Percentiles rank a stretch among this genome's conserved stretches.
Conservation (phyloP, 2,113 vertebrate species). For the Oncorhynchus gorbuscha region DNA sequence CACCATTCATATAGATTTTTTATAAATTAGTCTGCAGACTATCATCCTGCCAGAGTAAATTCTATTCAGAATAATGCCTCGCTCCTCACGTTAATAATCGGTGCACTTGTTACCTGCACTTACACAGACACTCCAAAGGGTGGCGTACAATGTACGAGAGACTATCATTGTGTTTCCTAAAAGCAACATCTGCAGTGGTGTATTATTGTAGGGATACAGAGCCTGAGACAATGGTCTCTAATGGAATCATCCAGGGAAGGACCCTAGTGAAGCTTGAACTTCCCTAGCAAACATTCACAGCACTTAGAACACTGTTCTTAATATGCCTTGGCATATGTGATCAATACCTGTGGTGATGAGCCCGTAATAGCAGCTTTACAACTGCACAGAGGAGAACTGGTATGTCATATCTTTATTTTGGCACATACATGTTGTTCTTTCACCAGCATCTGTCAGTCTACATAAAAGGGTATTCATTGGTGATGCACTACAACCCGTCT, state of each 20-base stretch:
- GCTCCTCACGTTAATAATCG: not conserved
- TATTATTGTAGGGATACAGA: not conserved
- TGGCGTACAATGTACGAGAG: slow-evolving; percentile 37
- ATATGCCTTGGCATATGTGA: too few relatives aligned
- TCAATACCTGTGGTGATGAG: too few relatives aligned
- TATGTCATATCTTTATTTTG: not conserved
- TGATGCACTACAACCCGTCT: not conserved
- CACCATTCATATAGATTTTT: not conserved
- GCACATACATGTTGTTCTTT: not conserved
- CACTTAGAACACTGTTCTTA: not conserved
- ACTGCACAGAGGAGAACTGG: too few relatives aligned
- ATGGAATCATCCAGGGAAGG: not conserved
- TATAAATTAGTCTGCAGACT: not conserved
- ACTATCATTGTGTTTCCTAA: not conserved
- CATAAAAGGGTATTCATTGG: too few relatives aligned
- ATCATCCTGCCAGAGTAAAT: not conserved
- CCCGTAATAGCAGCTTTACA: too few relatives aligned
- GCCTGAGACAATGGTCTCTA: not conserved
- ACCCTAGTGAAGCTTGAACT: not conserved
- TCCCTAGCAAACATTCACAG: not conserved
- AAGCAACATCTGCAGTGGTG: slow-evolving; percentile 4
- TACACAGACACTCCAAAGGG: slow-evolving; percentile 46
- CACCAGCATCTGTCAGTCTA: not conserved
- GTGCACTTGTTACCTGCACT: slow-evolving; percentile 35
- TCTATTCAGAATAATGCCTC: not conserved